Conservation (phyloP, 1,140 invertebrate species). For the Drosophila guanche region DNA sequence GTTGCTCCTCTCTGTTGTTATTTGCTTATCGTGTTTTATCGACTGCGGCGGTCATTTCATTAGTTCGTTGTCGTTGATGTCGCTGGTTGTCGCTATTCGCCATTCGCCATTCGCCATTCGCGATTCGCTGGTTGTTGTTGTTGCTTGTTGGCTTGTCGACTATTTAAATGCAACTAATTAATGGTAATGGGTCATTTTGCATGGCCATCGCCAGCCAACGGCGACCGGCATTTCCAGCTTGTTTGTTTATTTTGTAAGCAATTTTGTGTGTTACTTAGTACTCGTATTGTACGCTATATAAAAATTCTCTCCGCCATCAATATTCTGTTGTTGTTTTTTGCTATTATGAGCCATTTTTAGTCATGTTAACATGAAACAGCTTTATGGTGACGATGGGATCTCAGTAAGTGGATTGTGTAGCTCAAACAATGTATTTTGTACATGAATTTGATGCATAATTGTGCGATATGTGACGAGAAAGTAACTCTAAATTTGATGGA, state of each 20-base stretch:
- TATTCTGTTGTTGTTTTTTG: constrained; percentile 19
- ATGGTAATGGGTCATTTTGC: constrained; percentile 79
- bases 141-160: constrained; percentile 26
- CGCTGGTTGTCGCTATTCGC: constrained; percentile 17
- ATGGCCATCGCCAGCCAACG: constrained; percentile 60
- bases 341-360: constrained; percentile 21
- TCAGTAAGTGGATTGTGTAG: constrained; percentile 5
- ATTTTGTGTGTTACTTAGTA: constrained; percentile 43
- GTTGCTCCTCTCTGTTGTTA: constrained; percentile 15
- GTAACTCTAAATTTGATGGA: no score
- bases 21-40: constrained; percentile 69
- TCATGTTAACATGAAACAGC: constrained; percentile 43
- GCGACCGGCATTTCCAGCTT: constrained; percentile 43
- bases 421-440: background rate
- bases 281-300: constrained; percentile 38
- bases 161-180: constrained; percentile 78
- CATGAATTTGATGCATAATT: no score
- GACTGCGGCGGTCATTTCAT: constrained; percentile 61
- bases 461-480: no score
- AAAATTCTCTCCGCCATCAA: constrained; percentile 47
- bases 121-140: background rate
- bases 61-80: constrained; percentile 34
- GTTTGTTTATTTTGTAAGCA: constrained; percentile 78
- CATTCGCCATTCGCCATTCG: no score
- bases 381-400: background rate